Base-by-base conservation (phyloP, 1,140 invertebrate species). In the Helicoverpa armigera region DNA sequence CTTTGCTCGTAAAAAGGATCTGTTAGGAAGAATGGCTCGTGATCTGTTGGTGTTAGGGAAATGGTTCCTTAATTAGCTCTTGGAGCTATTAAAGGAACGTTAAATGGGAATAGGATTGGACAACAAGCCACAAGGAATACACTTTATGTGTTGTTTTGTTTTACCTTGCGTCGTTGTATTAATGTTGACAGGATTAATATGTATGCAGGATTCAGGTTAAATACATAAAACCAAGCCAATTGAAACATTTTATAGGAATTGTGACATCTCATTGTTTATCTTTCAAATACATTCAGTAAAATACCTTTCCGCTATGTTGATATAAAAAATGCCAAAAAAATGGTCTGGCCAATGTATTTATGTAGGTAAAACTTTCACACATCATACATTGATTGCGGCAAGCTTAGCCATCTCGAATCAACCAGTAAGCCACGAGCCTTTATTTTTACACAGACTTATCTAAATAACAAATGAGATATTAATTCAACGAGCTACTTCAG, bases 1-100 rank as follows among this genome's bases (percentile, higher is more conserved):
- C 83, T 75, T 58, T 58, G 53, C 31, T 79, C 76, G 65, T 79
- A 79, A 79, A 69, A 58, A 56, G 54, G 76, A 58, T 70, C 61
- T 83, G 82, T 81, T 85, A 23, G 83, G 85, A 89, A 88, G 69
- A 72, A 72, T 72, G 48, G 69, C 50, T 12, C 69, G 18, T 72
- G 69, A 72, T 53, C 69, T 72, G 69, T 72, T 72, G 50, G 69
- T 54, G 69, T 72, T 72, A 53, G 50, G 76, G 54, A 69, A 79
- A 70, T 70, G 53, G 54, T 79, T 58, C 53, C 63, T 69, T 70
- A 79, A 79, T 70, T 79, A 70, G 76, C 65, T 67, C 60, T 67
- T 54, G 61, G 53, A 63, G 23, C 73, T 63, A 77, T 65, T 67
- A 77, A 77, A 77, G 16, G 48, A 72, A 51, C 75, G 58, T 76